Base-by-base conservation (phyloP, 1,140 invertebrate species). In the Harlomillsia oculata region DNA sequence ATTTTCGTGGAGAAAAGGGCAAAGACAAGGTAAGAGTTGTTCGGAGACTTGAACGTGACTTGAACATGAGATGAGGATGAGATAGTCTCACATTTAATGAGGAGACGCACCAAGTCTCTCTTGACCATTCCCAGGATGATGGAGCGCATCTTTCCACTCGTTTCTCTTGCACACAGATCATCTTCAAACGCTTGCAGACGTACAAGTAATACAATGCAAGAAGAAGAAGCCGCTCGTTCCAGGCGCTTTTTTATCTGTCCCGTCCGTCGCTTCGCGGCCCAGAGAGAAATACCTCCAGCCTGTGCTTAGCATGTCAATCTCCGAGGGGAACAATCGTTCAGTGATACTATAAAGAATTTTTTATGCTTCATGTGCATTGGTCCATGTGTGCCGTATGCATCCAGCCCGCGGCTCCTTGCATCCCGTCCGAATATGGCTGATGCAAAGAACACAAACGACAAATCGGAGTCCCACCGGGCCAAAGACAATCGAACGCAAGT, bases 31-130 rank as follows among this genome's bases (percentile, higher is more conserved):
- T 52, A 58, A n/a, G n/a, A n/a, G n/a, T n/a, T n/a, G n/a, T n/a
- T n/a, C n/a, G n/a, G n/a, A n/a, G n/a, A n/a, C n/a, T n/a, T n/a
- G 53, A 53, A 59, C 57, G 57, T 59, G 57, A 59, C 57, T 53
- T 40, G 57, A 59, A 53, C 43, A 41, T 59, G 13, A 48, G 57
- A 59, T 59, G 57, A 59, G 56, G 3, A 37, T 5, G 14, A 57
- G 56, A 48, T 53, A 59, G 57, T 59, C 57, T 59, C 49, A 53
- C 53, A 59, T 53, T 59, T 59, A 59, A 59, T 59, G 57, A 59
- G n/a, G n/a, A 59, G 43, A 53, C 34, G 46, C 49, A 46, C 46
- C 48, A 51, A 48, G 55, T n/a, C 46, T 58, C 49, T 52, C 45
- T 53, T 48, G 40, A 52, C 49, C 49, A 45, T 45, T 58, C 40